A percentile compares a stretch with the other conserved stretches of the same genome.
Evolutionary conservation across 2,113 vertebrate genomes (phyloP).

Genomic region (Brachirus orientalis): DNA sequence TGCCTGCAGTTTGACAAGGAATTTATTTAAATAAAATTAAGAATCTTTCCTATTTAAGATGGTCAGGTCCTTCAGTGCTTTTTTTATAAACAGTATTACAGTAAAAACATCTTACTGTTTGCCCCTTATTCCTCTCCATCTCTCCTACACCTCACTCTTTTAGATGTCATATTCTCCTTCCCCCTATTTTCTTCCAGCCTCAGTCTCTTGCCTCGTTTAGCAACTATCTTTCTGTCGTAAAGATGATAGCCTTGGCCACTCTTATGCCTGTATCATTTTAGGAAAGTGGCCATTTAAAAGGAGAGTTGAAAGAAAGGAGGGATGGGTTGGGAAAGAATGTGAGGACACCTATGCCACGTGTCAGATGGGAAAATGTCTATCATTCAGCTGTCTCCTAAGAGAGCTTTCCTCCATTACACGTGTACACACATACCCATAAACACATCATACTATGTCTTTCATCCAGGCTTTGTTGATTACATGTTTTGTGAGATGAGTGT

Average conservation of each 20-base stretch:
- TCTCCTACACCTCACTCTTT: neutral
- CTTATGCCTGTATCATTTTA: slow-evolving; percentile 44
- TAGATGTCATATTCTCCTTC: neutral
- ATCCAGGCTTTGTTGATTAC: slow-evolving; percentile 13
- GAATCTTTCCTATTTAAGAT: too few relatives aligned
- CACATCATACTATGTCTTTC: slow-evolving; percentile 10
- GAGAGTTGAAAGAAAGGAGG: neutral
- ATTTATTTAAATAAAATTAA: slow-evolving; percentile 12
- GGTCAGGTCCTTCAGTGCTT: too few relatives aligned
- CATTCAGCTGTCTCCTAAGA: slow-evolving; percentile 23
- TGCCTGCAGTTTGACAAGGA: neutral
- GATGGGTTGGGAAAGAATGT: slow-evolving; percentile 6
- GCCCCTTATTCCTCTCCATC: too few relatives aligned
- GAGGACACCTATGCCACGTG: slow-evolving; percentile 21
- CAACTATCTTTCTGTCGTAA: slow-evolving; percentile 2
- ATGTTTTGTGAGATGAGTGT: slow-evolving; percentile 33
- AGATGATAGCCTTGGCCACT: slow-evolving; percentile 19
- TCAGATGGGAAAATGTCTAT: slow-evolving; percentile 22
- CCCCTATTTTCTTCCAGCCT: neutral
- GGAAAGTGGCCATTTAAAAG: slow-evolving; percentile 47
- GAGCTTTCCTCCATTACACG: slow-evolving; percentile 1
- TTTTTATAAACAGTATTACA: too few relatives aligned
- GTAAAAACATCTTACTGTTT: too few relatives aligned
- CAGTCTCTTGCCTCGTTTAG: neutral
- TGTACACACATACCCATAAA: slow-evolving; percentile 3